A percentile compares a stretch with the other conserved stretches of the same genome.
phyloP scores from a whole-genome alignment of 2,113 vertebrate species.

The Pluvialis apricaria region DNA sequence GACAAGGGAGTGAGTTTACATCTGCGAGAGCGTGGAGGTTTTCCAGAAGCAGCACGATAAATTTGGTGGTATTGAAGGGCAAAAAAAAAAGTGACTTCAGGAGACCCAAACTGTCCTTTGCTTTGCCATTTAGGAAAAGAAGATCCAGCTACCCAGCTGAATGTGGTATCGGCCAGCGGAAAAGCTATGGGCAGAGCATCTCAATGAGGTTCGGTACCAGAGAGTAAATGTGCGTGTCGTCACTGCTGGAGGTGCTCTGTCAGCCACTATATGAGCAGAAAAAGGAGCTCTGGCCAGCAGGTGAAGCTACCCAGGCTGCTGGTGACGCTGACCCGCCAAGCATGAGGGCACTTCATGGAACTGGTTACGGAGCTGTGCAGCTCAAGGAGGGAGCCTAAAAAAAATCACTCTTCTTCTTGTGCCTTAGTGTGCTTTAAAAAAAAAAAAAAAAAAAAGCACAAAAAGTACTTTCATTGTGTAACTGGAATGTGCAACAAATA shows the following conservation, averaged over 20 bases:
- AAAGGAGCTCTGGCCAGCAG: neutral
- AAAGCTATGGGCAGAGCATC: neutral
- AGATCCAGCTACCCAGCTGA: neutral
- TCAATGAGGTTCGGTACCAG: neutral
- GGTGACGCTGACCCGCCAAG: neutral
- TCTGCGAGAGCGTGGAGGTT: neutral
- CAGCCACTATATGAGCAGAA: neutral
- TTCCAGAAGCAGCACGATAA: neutral
- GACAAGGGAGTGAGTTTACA: neutral
- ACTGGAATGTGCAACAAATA: neutral
- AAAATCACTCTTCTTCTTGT: neutral
- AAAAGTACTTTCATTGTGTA: neutral
- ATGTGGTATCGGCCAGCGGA: neutral
- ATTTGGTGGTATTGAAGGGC: neutral
- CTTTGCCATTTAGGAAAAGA: neutral
- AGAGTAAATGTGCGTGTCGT: fast-evolving
- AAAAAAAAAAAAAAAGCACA: no score
- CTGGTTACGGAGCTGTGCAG: neutral
- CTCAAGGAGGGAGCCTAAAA: neutral
- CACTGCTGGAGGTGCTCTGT: neutral
- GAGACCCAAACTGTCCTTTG: fast-evolving
- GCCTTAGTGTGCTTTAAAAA: neutral
- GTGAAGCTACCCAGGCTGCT: neutral
- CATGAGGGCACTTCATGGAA: neutral
- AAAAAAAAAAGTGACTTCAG: neutral